phyloP scores from a whole-genome alignment of 2,888 invertebrate species.

The Thymelicus sylvestris region DNA sequence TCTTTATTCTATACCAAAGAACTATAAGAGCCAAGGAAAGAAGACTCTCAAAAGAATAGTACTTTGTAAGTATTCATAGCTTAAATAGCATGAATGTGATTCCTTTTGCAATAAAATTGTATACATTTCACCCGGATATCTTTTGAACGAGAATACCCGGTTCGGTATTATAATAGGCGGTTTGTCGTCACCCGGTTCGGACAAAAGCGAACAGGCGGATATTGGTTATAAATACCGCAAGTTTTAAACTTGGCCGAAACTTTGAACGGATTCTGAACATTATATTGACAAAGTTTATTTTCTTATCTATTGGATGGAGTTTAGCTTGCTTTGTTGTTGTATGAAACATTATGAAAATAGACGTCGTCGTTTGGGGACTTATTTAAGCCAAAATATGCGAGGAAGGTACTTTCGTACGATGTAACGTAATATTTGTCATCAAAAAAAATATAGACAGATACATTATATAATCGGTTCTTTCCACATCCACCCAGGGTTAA shows the following conservation, averaged over 20 bases:
- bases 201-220: conserved; percentile 26
- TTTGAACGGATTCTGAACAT: conserved; percentile 26
- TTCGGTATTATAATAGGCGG: conserved; percentile 16
- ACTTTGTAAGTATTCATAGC: conserved; percentile 6
- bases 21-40: not conserved
- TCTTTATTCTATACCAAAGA: not conserved
- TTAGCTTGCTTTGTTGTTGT: not conserved
- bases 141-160: conserved; percentile 15
- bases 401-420: too few relatives aligned
- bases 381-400: too few relatives aligned
- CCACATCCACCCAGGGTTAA: too few relatives aligned
- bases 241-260: conserved; percentile 24
- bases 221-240: conserved; percentile 33
- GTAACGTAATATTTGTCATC: too few relatives aligned
- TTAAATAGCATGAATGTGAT: conserved; percentile 4
- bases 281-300: conserved; percentile 31
- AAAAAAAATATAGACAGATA: too few relatives aligned
- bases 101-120: conserved; percentile 7
- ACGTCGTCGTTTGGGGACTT: too few relatives aligned
- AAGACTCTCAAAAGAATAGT: not conserved
- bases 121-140: conserved; percentile 5
- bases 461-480: too few relatives aligned
- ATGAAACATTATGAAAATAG: not conserved
- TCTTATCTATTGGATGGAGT: conserved; percentile 6
- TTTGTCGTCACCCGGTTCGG: conserved; percentile 15